phyloP scores from a whole-genome alignment of 2,888 invertebrate genomes.

The Thereva nobilitata region DNA sequence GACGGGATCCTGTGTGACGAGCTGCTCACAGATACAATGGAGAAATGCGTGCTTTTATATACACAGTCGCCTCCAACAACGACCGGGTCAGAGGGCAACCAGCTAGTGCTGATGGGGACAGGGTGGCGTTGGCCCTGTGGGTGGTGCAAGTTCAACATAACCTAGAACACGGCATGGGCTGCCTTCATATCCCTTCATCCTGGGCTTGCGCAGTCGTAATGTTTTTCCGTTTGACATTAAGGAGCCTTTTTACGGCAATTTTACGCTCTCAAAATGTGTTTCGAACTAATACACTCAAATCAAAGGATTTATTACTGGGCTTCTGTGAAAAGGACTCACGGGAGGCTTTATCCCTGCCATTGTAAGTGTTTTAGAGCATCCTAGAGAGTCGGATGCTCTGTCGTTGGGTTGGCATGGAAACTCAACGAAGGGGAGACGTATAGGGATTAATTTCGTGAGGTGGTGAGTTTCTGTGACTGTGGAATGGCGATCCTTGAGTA shows the following conservation, averaged over 20 bases:
- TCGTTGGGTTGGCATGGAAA: not conserved
- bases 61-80: not conserved
- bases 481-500: too few species aligned
- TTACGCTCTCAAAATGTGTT: too few species aligned
- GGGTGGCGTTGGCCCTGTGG: not conserved
- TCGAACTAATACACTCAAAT: too few species aligned
- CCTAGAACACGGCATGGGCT: constrained; percentile 9
- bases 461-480: too few species aligned
- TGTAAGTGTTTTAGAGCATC: too few species aligned
- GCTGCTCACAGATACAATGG: not conserved
- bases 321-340: too few species aligned
- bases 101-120: not conserved
- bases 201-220: constrained; percentile 8
- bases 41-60: constrained; percentile 9
- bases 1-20: not conserved
- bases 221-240: constrained; percentile 24
- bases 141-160: constrained; percentile 15
- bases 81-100: not conserved
- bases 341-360: too few species aligned
- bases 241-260: constrained; percentile 8
- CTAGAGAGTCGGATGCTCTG: not conserved
- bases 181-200: not conserved
- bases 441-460: too few species aligned
- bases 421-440: constrained; percentile 8
- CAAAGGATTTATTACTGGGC: too few species aligned